Percentiles rank a stretch among this genome's conserved stretches.
These are phyloP conservation scores for Philaethria dido DNA, from an alignment of 2,888 invertebrate species.

Conservation along the genomic window DNA sequence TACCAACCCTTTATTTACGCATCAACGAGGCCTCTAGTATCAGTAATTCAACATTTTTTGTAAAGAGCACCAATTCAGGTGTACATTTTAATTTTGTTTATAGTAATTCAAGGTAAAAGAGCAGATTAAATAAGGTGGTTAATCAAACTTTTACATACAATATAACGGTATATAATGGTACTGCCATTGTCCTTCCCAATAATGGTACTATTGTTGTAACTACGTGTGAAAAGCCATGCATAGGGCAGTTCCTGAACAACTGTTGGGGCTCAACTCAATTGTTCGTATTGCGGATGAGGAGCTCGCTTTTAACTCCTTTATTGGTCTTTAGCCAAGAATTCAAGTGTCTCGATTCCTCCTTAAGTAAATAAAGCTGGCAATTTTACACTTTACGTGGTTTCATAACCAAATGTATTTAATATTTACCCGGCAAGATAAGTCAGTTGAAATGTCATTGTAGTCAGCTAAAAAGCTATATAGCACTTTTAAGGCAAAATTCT, in stretches of 20 bases:
- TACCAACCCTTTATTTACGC: too few species aligned
- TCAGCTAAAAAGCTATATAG: too few species aligned
- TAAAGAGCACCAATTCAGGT: not conserved
- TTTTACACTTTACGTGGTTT: not conserved
- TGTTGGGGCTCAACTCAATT: conserved; percentile 28
- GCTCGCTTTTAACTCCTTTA: conserved; percentile 19
- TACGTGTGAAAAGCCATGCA: conserved; percentile 30
- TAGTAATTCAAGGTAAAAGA: not conserved
- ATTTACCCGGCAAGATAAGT: too few species aligned
- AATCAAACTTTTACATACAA: conserved; percentile 11
- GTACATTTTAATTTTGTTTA: not conserved
- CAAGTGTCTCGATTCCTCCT: not conserved
- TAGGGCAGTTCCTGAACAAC: conserved; percentile 16
- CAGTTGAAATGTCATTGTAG: too few species aligned
- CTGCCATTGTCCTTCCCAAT: conserved; percentile 26
- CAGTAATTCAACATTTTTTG: not conserved
- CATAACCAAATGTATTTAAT: not conserved
- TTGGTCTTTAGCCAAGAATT: conserved; percentile 20
- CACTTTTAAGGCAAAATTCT: too few species aligned
- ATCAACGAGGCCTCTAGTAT: too few species aligned
- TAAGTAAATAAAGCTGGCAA: not conserved
- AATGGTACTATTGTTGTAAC: conserved; percentile 31
- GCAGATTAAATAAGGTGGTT: not conserved
- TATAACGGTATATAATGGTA: conserved; percentile 19
- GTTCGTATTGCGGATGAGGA: conserved; percentile 25